These are phyloP conservation scores for Cuculus canorus DNA, from an alignment of 2,797 vertebrate species.

Conservation along the genomic window DNA sequence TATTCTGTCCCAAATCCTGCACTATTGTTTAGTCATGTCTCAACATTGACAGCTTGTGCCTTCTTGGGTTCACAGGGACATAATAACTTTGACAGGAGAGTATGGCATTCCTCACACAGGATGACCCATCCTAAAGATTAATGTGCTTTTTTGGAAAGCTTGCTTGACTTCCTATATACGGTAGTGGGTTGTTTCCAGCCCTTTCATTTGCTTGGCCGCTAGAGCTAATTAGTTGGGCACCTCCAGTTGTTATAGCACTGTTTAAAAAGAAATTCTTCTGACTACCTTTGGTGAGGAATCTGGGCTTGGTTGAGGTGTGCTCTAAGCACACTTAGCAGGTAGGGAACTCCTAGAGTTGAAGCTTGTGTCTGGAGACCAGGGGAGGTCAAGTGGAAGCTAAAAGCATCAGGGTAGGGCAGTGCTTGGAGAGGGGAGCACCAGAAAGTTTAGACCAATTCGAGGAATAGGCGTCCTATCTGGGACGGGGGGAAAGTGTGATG, in stretches of 20 bases:
- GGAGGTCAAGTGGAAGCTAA: background rate
- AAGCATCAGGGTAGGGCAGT: background rate
- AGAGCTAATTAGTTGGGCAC: background rate
- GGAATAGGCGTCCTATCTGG: accelerated
- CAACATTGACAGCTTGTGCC: accelerated
- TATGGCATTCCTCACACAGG: background rate
- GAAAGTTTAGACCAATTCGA: background rate
- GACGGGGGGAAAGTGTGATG: background rate
- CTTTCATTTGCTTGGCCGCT: background rate
- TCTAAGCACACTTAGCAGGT: background rate
- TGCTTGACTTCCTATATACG: background rate
- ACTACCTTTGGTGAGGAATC: background rate
- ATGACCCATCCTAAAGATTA: background rate
- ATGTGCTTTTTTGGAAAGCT: background rate
- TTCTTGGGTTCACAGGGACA: background rate
- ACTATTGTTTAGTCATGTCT: background rate
- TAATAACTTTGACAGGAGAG: background rate
- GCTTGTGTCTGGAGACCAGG: background rate
- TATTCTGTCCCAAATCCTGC: background rate
- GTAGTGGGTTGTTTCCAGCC: background rate
- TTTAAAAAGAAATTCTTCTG: background rate
- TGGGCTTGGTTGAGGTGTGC: background rate
- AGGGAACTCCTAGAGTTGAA: background rate
- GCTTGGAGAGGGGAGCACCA: background rate
- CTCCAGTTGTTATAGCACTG: background rate